Base-by-base conservation (phyloP, 2,888 invertebrate species). In the Drosophila picticornis region DNA sequence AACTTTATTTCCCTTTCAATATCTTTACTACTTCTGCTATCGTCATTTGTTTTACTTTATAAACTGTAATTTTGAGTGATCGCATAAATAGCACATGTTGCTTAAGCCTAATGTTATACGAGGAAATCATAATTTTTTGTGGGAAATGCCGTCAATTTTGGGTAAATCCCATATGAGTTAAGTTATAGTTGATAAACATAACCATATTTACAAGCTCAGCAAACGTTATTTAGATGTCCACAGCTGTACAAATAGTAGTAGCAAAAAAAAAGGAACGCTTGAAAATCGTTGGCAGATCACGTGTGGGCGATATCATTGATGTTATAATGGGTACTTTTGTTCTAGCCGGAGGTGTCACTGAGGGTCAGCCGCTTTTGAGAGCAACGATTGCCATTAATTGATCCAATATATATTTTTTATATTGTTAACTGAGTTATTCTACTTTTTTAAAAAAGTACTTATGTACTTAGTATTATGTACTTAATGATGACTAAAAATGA, bases 251-350 rank as follows among this genome's bases (percentile, higher is more conserved):
- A 19, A 36, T 4, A 25, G 25, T 25, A 9, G 16, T 9, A 16
- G 16, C 7, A 46, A 16, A 46, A 67, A 75, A n/a, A 22, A 22
- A 25, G 64, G 64, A 69, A 9, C 36, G 50, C 4, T 40, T 55
- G n/a, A 27, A 55, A 70, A 55, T 22, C 51, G 63, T 22, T 63
- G 51, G 29, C 38, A 58, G 63, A 53, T 84, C 57, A 80, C 78
- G 72, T 88, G 90, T 88, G 85, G 90, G 90, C 77, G 88, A 63
- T 70, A 69, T 52, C 69, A 72, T 60, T 56, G 67, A 57, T 29
- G 63, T n/a, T 38, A 19, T 36, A 38, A 52, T 67, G 58, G 36
- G 43, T 31, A 66, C 51, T 52, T 53, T 62, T 51, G 2, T 40
- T 71, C 56, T 36, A 72, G 29, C 48, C 43, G 80, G 64, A 75